A percentile compares a stretch with the other conserved stretches of the same genome.
These are phyloP conservation scores for Zenarchopterus dispar DNA, from an alignment of 2,797 vertebrate genomes.

Conservation along the genomic window DNA sequence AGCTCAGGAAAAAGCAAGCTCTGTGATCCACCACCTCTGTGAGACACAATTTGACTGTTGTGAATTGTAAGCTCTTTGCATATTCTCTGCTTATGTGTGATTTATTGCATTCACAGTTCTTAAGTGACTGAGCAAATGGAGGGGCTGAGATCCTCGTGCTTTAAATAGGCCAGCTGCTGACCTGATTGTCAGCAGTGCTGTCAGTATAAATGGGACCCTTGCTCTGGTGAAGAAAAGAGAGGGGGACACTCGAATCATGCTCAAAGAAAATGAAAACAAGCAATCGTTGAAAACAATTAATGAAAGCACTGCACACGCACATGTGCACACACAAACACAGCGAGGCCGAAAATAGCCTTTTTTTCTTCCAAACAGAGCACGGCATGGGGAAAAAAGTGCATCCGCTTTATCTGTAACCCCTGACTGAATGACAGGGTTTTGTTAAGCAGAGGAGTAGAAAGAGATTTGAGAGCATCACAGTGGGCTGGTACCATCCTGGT, in stretches of 20 bases:
- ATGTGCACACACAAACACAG: too few relatives aligned
- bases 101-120: slow-evolving; percentile 44
- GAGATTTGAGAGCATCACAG: slow-evolving; percentile 9
- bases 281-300: slow-evolving; percentile 30
- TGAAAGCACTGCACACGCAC: neutral
- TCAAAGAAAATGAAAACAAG: slow-evolving; percentile 29
- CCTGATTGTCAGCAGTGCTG: slow-evolving; percentile 70
- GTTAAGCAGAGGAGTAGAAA: neutral
- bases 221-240: slow-evolving; percentile 26
- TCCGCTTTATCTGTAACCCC: too few relatives aligned
- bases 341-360: too few relatives aligned
- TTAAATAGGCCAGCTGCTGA: slow-evolving; percentile 77
- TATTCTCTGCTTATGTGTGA: slow-evolving; percentile 11
- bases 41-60: slow-evolving; percentile 9
- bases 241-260: slow-evolving; percentile 22
- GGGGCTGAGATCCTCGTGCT: slow-evolving; percentile 49
- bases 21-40: slow-evolving; percentile 3
- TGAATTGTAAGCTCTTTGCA: slow-evolving; percentile 3
- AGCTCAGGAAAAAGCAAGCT: slow-evolving; percentile 16
- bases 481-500: slow-evolving; percentile 17
- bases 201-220: slow-evolving; percentile 60
- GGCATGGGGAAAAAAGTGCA: too few relatives aligned
- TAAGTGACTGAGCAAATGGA: slow-evolving; percentile 56
- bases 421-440: slow-evolving; percentile 36
- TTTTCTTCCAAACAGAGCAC: too few relatives aligned